Conservation (phyloP, 2,113 vertebrate species). For the Tauraco erythrolophus region DNA sequence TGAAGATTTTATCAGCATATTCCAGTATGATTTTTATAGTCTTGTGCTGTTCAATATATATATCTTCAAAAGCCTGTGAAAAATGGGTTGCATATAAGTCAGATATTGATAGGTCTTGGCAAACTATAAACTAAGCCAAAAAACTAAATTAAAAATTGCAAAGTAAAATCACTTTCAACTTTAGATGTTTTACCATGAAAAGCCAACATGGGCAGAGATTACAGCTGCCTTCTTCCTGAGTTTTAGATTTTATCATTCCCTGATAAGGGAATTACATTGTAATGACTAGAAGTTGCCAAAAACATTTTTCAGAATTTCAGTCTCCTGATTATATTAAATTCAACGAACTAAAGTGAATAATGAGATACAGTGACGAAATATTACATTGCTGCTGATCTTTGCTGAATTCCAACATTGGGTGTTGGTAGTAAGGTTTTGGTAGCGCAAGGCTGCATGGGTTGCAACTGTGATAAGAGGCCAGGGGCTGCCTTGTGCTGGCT, state of each 20-base stretch:
- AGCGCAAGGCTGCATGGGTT: neutral
- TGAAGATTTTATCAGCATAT: slow-evolving; percentile 96
- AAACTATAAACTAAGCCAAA: neutral
- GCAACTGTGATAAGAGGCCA: neutral
- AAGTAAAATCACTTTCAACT: neutral
- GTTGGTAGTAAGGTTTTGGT: neutral
- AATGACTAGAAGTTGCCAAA: neutral
- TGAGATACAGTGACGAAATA: neutral
- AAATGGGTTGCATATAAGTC: neutral
- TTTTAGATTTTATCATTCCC: neutral
- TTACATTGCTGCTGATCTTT: neutral
- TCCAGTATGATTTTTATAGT: slow-evolving; percentile 88
- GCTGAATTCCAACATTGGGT: neutral
- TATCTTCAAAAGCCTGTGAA: slow-evolving; percentile 93
- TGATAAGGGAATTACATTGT: neutral
- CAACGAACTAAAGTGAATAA: neutral
- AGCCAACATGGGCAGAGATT: neutral
- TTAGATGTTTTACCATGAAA: neutral
- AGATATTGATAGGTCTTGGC: neutral
- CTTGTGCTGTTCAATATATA: slow-evolving; percentile 88
- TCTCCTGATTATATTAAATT: neutral
- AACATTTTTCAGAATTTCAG: neutral
- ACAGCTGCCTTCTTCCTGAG: neutral
- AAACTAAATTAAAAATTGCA: neutral
- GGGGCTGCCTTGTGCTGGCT: neutral